Percentiles rank a stretch among this genome's conserved stretches.
Conservation (phyloP, 53 echinoderm and acorn worm species). For the Paracentrotus lividus region DNA sequence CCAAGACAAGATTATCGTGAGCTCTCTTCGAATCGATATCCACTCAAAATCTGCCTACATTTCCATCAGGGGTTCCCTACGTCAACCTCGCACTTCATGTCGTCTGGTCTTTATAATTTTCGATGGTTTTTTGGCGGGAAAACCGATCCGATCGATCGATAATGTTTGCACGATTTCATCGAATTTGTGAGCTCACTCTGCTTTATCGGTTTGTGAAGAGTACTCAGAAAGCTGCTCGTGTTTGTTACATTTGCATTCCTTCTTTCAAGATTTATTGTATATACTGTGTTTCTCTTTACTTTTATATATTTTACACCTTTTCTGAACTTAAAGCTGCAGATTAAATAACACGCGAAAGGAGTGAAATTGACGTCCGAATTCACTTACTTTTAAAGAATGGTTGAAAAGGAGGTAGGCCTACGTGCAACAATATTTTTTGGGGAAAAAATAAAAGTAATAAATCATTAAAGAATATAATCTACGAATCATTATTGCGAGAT, state of each 20-base stretch:
- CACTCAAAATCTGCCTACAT: constrained; percentile 59
- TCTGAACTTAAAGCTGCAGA: not conserved
- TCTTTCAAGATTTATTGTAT: not conserved
- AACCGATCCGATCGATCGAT: constrained; percentile 61
- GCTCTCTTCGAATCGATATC: constrained; percentile 41
- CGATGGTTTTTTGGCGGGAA: constrained; percentile 62
- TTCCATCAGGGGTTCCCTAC: constrained; percentile 12
- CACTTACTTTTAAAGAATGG: too few relatives aligned
- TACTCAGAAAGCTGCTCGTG: not conserved
- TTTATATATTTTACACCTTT: not conserved
- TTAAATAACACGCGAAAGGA: not conserved
- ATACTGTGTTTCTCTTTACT: not conserved
- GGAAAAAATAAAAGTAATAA: too few relatives aligned
- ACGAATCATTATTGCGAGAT: too few relatives aligned
- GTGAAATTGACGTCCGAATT: too few relatives aligned
- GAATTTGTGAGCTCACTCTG: constrained; percentile 44
- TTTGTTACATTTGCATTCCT: constrained; percentile 38
- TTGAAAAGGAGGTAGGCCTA: too few relatives aligned
- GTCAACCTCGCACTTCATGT: not conserved
- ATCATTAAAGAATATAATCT: too few relatives aligned
- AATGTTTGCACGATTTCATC: constrained; percentile 57
- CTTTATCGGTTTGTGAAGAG: constrained; percentile 36
- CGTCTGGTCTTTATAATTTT: constrained; percentile 47
- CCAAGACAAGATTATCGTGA: constrained; percentile 32
- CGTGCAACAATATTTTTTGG: too few relatives aligned